phyloP scores from a whole-genome alignment of 1,140 invertebrate genomes.

The Drosophila parvula region DNA sequence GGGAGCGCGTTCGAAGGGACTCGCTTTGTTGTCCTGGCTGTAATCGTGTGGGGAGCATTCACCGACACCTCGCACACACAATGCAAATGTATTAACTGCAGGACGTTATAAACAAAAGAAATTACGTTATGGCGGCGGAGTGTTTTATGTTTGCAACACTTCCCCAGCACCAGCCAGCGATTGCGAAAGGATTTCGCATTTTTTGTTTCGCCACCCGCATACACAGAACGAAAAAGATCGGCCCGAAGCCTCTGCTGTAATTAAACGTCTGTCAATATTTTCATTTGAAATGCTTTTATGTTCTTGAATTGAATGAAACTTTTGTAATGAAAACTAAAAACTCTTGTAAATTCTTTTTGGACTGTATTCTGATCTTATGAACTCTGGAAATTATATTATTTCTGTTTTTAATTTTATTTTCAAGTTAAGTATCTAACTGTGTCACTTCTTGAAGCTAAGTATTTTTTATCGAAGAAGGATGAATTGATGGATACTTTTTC shows the following conservation, averaged over 20 bases:
- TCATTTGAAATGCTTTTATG: not conserved
- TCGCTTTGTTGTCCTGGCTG: conserved; percentile 32
- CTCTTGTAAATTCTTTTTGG: too few species aligned
- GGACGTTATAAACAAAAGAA: conserved; percentile 75
- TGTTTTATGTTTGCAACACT: conserved; percentile 79
- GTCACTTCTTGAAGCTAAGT: too few species aligned
- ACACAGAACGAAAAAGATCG: not conserved
- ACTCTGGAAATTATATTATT: too few species aligned
- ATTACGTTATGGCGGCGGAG: conserved; percentile 77
- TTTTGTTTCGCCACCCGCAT: conserved; percentile 2
- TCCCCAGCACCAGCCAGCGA: conserved; percentile 54
- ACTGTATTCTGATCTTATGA: too few species aligned
- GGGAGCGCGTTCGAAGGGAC: not conserved
- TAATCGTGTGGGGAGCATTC: conserved; percentile 21
- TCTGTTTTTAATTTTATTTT: not conserved
- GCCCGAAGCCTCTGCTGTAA: too few species aligned
- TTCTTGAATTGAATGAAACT: not conserved
- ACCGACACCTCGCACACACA: conserved; percentile 41
- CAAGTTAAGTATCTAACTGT: too few species aligned
- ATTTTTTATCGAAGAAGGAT: too few species aligned
- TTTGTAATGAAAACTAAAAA: too few species aligned
- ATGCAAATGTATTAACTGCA: conserved; percentile 73
- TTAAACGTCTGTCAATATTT: not conserved
- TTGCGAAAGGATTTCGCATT: conserved; percentile 54
- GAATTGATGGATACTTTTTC: conserved; percentile 5